Evolutionary conservation across 2,888 invertebrate species (phyloP), one percentile per base, ranked within the genome.

Genomic region (Amphipyra tragopoginis): DNA sequence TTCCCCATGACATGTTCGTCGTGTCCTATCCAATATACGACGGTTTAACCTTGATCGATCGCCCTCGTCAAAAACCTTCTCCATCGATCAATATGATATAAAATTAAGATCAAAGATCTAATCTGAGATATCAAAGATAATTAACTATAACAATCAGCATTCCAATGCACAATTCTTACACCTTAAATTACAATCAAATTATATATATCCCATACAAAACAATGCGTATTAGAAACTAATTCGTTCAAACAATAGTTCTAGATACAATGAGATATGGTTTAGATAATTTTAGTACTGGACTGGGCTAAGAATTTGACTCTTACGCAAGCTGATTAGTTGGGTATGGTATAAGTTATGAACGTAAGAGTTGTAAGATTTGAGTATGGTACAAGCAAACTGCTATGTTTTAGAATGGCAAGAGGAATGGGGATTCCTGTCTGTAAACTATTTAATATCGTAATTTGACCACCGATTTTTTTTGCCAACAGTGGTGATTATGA

Each of bases 311-410:
- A 77, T 70, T 78, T 52, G 48, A 69, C 15, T 34, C 48, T 75
- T 75, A 45, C 62, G 73, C 64, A 78, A 78, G n/a, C 47, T 75
- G 49, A 73, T 73, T 74, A 49, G 43, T 63, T 21, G 8, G 2
- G 9, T 11, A 44, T 39, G 59, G 53, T 50, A 0, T 11, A 48
- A 66, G 42, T 2, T 10, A 39, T 4, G 7, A 29, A 29, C 29
- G 6, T 29, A 7, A 7, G 5, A 29, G 5, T 29, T 2, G 7
- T 29, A 29, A 7, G 29, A n/a, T n/a, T n/a, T n/a, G n/a, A n/a
- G n/a, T n/a, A n/a, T n/a, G n/a, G n/a, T n/a, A n/a, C n/a, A n/a
- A n/a, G n/a, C n/a, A n/a, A n/a, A n/a, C n/a, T n/a, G n/a, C n/a
- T n/a, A n/a, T n/a, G n/a, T n/a, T n/a, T n/a, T n/a, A n/a, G n/a